Conservation (phyloP, 2,113 vertebrate genomes). For the Leucosticte australis region DNA sequence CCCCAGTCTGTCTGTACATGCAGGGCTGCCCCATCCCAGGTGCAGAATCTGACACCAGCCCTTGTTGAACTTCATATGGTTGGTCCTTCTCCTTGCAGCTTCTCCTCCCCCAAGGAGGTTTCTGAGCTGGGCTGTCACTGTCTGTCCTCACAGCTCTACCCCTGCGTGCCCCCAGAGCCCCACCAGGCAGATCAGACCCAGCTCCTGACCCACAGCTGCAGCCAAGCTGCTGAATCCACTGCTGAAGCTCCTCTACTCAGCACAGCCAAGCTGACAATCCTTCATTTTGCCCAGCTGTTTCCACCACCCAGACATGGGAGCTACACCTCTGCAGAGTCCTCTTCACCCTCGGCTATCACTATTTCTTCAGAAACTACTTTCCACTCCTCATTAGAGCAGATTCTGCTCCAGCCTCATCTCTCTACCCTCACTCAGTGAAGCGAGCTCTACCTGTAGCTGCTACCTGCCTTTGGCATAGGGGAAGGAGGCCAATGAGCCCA, state of each 20-base stretch:
- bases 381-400: background rate
- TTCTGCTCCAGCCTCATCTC: background rate
- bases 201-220: background rate
- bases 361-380: background rate
- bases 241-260: background rate
- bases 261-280: background rate
- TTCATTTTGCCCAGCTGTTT: background rate
- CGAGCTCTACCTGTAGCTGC: background rate
- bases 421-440: background rate
- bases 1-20: background rate
- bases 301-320: fast-evolving
- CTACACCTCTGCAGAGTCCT: background rate
- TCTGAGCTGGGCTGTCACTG: background rate
- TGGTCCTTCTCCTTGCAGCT: background rate
- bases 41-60: background rate
- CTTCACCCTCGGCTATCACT: background rate
- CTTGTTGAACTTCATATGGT: background rate
- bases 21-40: background rate
- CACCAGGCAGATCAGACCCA: background rate
- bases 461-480: background rate
- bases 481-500: background rate
- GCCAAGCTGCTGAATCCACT: background rate
- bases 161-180: fast-evolving
- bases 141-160: fast-evolving
- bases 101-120: background rate